These are phyloP conservation scores for Calyptomena viridis DNA, from an alignment of 2,113 vertebrate species.

Conservation along the genomic window DNA sequence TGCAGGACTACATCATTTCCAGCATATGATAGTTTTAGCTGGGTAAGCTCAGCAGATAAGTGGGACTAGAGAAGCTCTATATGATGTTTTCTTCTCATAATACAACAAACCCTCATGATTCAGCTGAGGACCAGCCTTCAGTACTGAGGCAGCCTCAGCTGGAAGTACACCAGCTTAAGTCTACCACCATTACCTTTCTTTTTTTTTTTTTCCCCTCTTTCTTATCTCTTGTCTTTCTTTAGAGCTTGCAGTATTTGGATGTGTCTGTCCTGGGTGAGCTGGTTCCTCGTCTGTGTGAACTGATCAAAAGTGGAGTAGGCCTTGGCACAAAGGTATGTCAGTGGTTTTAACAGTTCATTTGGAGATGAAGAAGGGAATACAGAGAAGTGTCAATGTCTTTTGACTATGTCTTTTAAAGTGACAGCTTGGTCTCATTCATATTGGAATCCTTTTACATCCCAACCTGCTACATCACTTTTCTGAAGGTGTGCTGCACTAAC, in stretches of 20 bases:
- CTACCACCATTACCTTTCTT: neutral
- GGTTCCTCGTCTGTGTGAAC: slow-evolving; percentile 90
- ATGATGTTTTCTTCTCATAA: neutral
- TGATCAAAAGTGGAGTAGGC: slow-evolving; percentile 93
- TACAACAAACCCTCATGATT: neutral
- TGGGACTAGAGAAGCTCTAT: neutral
- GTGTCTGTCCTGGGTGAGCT: slow-evolving; percentile 89
- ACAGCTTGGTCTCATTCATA: neutral
- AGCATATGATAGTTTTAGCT: neutral
- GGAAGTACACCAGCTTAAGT: neutral
- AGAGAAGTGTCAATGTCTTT: neutral
- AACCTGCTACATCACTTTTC: neutral
- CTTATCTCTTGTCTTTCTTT: neutral
- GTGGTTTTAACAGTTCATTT: neutral
- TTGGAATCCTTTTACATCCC: neutral
- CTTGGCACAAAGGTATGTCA: slow-evolving; percentile 91
- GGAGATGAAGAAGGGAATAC: neutral
- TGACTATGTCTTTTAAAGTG: neutral
- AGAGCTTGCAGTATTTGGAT: slow-evolving; percentile 97
- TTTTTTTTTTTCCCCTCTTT: neutral
- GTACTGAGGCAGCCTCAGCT: neutral
- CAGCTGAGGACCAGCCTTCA: neutral
- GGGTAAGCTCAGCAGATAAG: neutral
- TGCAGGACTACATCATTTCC: neutral
- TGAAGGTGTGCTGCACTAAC: neutral